phyloP scores from a whole-genome alignment of 2,888 invertebrate genomes.

The Cremastinae sp. region DNA sequence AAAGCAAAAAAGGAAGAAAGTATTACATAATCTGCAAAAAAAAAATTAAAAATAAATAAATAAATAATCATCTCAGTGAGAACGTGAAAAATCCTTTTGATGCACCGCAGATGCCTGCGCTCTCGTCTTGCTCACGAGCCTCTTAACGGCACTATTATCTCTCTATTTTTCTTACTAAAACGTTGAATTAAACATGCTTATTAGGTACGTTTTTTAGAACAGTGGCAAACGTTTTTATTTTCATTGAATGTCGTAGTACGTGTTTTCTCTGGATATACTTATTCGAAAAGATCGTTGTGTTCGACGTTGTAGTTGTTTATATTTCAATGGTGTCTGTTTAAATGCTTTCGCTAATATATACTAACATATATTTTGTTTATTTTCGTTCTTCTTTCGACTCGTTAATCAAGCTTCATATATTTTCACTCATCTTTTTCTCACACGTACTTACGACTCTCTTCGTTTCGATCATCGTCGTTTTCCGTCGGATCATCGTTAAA shows the following conservation, averaged over 20 bases:
- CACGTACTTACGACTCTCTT: constrained; percentile 34
- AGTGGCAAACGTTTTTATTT: constrained; percentile 34
- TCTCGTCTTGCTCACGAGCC: constrained; percentile 50
- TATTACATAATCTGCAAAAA: constrained; percentile 3
- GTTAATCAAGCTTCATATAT: constrained; percentile 16
- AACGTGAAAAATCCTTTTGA: constrained; percentile 42
- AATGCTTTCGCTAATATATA: constrained; percentile 45
- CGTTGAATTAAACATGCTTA: constrained; percentile 50
- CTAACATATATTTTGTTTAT: constrained; percentile 22
- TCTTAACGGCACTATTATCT: constrained; percentile 46
- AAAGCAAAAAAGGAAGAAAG: constrained; percentile 25
- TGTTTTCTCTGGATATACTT: constrained; percentile 47
- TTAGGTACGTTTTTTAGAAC: constrained; percentile 56
- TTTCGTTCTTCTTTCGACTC: constrained; percentile 1
- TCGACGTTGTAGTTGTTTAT: constrained; percentile 57
- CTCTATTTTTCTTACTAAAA: constrained; percentile 24
- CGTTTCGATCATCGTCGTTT: constrained; percentile 53
- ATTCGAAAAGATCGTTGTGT: constrained; percentile 40
- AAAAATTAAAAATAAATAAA: constrained; percentile 15
- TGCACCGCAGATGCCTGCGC: constrained; percentile 59
- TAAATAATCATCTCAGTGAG: constrained; percentile 45
- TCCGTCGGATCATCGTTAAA: constrained; percentile 39
- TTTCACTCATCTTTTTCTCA: constrained; percentile 7
- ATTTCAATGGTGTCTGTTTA: constrained; percentile 54
- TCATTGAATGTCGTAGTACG: constrained; percentile 59